phyloP scores from a whole-genome alignment of 2,113 vertebrate genomes.

The Cephalophus harveyi region DNA sequence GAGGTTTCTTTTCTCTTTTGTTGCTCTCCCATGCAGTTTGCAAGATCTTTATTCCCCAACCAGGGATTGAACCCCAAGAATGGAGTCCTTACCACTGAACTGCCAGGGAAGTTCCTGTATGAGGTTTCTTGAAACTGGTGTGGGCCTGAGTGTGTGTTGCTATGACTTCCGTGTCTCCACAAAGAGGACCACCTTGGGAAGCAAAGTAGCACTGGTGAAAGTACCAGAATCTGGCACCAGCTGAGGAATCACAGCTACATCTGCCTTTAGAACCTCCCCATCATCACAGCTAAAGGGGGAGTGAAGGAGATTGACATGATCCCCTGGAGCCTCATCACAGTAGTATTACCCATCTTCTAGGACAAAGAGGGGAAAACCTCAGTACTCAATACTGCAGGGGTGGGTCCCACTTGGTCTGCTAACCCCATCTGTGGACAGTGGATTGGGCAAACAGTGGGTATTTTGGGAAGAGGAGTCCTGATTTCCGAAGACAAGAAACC shows the following conservation, averaged over 20 bases:
- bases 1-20: not conserved
- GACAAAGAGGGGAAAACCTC: not conserved
- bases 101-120: not conserved
- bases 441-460: not conserved
- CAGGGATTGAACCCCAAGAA: not conserved
- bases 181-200: not conserved
- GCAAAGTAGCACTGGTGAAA: not conserved
- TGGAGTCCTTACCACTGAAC: not conserved
- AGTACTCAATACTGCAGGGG: no score
- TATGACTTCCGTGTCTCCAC: fast-evolving
- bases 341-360: not conserved
- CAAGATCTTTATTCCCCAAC: not conserved
- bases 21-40: not conserved
- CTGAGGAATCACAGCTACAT: not conserved
- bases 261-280: not conserved
- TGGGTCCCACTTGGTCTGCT: no score
- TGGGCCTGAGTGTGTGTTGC: not conserved
- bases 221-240: not conserved
- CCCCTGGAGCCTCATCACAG: no score
- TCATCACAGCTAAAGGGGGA: not conserved
- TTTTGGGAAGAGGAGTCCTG: not conserved
- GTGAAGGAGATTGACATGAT: not conserved
- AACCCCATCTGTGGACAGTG: fast-evolving
- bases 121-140: not conserved
- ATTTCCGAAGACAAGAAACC: not conserved